Evolutionary conservation across 2,888 invertebrate species (phyloP), one percentile per base, ranked within the genome.

Genomic region (Pantelozetes paolii): DNA sequence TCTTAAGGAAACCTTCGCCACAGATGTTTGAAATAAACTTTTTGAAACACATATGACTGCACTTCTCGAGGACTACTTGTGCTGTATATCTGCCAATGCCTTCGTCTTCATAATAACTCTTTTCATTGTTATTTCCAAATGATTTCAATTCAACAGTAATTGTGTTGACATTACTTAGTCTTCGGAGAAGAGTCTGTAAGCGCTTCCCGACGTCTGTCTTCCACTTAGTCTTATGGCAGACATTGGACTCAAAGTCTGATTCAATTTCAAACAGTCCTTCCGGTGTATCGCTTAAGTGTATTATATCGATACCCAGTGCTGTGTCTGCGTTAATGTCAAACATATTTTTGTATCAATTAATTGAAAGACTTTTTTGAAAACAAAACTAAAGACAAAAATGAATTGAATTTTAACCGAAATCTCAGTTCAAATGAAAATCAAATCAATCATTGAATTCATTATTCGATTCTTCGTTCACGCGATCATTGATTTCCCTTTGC

Each of bases 41-140:
- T n/a, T 70, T 70, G 1, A 48, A 2, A 23, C 23, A 42, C 30
- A 50, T 13, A 20, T 23, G 18, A 30, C 6, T 18, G 45, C 26
- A 30, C 32, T 45, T 48, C n/a, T 71, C 45, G 50, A 40, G 3
- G 20, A n/a, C 20, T 13, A 71, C 20, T 42, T 71, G 48, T 42
- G n/a, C 70, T 11, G 45, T 26, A 42, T 42, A 71, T 48, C 45
- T 45, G 32, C 30, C 28, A 40, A 45, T 20, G 5, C 32, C 30
- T 50, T 71, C 54, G n/a, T 48, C 71, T 30, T 71, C 71, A n/a
- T 71, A 71, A 32, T 30, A 71, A 13, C 48, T 48, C 28, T 71
- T 45, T 11, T 71, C 50, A 28, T 30, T 20, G n/a, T 15, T 48
- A 28, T 45, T 71, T 0, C 8, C 23, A 2, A 54, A 30, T 48